These are phyloP conservation scores for Geodia barretti DNA, from an alignment of 37 sponge, comb jelly and placozoan species.

Conservation along the genomic window DNA sequence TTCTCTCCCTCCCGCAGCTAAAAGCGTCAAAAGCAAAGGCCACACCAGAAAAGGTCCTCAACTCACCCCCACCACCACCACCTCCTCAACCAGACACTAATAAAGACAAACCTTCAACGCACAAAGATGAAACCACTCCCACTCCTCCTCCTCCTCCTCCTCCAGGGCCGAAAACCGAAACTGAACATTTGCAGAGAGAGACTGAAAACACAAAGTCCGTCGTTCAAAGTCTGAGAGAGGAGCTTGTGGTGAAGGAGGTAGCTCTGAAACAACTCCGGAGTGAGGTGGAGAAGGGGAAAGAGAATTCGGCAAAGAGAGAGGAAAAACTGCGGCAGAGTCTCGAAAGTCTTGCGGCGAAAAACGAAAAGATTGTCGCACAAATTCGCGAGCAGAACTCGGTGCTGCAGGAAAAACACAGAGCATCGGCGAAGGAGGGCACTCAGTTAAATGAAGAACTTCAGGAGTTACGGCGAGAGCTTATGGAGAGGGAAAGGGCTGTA, in stretches of 20 bases:
- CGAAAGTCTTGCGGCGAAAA: conserved; percentile 8
- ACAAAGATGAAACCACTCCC: conserved; percentile 5
- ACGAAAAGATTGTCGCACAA: conserved; percentile 34
- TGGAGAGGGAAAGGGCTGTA: not conserved
- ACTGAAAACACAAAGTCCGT: not conserved
- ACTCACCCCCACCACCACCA: not conserved
- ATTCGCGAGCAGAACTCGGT: conserved; percentile 26
- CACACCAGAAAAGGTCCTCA: not conserved
- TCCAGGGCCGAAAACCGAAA: not conserved
- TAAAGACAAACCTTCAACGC: not conserved
- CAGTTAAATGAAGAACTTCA: not conserved
- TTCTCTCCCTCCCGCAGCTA: not conserved
- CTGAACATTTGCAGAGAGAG: not conserved
- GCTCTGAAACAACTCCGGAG: conserved; percentile 1
- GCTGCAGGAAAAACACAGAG: conserved; percentile 12
- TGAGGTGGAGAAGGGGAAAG: not conserved
- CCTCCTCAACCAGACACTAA: not conserved
- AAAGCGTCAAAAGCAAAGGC: not conserved
- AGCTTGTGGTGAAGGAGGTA: not conserved
- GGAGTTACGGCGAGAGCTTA: not conserved
- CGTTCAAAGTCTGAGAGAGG: not conserved
- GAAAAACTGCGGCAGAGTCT: conserved; percentile 20
- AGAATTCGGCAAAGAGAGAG: not conserved
- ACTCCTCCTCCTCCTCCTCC: not conserved
- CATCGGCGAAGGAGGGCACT: not conserved